phyloP scores from a whole-genome alignment of 2,797 vertebrate species.

The Acanthopagrus latus region DNA sequence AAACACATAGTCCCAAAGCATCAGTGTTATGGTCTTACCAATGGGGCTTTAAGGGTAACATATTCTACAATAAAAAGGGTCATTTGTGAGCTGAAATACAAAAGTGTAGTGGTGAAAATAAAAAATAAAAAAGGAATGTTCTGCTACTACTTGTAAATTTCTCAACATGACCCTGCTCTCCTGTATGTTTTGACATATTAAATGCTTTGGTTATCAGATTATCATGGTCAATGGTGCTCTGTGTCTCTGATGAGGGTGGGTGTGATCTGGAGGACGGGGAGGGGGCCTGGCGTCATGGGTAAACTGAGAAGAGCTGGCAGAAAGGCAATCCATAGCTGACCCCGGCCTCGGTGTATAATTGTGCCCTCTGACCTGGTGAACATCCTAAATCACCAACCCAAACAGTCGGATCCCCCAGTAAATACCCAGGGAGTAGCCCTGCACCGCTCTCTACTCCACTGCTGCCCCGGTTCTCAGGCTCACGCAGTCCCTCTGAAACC shows the following conservation, averaged over 20 bases:
- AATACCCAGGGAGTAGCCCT: slow-evolving; percentile 61
- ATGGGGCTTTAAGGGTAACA: no score
- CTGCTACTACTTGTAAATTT: not conserved
- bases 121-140: no score
- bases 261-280: slow-evolving; percentile 35
- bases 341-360: slow-evolving; percentile 79
- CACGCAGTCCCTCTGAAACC: slow-evolving; percentile 44
- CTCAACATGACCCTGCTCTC: not conserved
- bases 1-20: no score
- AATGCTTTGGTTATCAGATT: slow-evolving; percentile 9
- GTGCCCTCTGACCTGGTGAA: slow-evolving; percentile 78
- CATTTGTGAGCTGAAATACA: not conserved
- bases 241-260: slow-evolving; percentile 20
- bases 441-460: slow-evolving; percentile 27
- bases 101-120: not conserved
- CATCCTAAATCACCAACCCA: slow-evolving; percentile 84
- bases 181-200: not conserved
- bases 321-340: slow-evolving; percentile 79
- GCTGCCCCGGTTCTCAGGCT: slow-evolving; percentile 46
- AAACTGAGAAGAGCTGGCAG: slow-evolving; percentile 74
- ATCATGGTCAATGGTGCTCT: slow-evolving; percentile 18
- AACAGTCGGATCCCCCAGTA: slow-evolving; percentile 75
- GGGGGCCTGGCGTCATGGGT: slow-evolving; percentile 63
- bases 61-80: not conserved
- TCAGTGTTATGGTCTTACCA: no score